These are phyloP conservation scores for Bombyx mandarina DNA, from an alignment of 1,140 invertebrate species.

Conservation along the genomic window DNA sequence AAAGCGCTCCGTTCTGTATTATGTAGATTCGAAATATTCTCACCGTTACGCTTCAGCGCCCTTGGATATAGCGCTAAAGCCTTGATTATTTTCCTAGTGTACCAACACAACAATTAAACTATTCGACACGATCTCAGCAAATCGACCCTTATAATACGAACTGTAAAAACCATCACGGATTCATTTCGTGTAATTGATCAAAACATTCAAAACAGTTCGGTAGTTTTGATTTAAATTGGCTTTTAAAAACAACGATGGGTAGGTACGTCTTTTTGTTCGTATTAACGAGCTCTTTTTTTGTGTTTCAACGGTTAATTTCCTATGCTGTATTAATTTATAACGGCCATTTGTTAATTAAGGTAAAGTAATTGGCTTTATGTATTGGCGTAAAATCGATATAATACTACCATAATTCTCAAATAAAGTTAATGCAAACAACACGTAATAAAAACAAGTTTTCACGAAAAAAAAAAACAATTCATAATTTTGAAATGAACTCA, in stretches of 20 bases:
- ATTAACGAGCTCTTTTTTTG: too few relatives aligned
- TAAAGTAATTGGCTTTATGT: too few relatives aligned
- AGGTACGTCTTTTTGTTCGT: too few relatives aligned
- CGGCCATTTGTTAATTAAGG: too few relatives aligned
- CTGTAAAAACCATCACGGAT: conserved; percentile 36
- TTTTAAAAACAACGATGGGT: neutral
- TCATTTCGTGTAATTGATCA: conserved; percentile 27
- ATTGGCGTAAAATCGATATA: too few relatives aligned
- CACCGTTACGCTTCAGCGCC: conserved; percentile 59
- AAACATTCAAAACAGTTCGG: conserved; percentile 14
- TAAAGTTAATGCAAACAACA: too few relatives aligned
- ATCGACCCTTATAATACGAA: conserved; percentile 35
- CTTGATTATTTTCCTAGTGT: conserved; percentile 61
- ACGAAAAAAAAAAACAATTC: too few relatives aligned
- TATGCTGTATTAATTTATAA: too few relatives aligned
- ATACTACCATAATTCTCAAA: too few relatives aligned
- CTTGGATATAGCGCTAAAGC: conserved; percentile 49
- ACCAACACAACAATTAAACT: conserved; percentile 62
- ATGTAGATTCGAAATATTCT: conserved; percentile 56
- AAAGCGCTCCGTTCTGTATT: conserved; percentile 50
- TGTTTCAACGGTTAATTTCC: too few relatives aligned
- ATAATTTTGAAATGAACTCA: too few relatives aligned
- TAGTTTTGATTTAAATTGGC: neutral
- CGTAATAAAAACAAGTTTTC: too few relatives aligned
- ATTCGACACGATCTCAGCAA: conserved; percentile 58